Base-by-base conservation (phyloP, 2,113 vertebrate species). In the Hiodon tergisus region DNA sequence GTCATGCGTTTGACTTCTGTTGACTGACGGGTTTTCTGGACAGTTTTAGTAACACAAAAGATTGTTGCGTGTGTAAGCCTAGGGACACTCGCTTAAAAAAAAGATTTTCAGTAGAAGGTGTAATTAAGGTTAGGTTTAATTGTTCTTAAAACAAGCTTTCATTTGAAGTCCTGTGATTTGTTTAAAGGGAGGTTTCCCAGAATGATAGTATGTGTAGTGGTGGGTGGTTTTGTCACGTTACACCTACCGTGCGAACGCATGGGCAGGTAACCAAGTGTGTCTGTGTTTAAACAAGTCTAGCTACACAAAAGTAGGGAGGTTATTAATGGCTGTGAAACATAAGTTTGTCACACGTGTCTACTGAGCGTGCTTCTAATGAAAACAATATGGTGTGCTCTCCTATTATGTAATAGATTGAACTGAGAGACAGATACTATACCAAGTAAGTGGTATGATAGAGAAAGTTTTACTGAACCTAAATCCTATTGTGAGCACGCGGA, bases 281-380 rank as follows among this genome's bases (percentile, higher is more conserved):
- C 86, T 77, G 16, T 80, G 85, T 86, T 83, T 71, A 62, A 79
- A 73, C 84, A 78, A 77, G 86, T 82, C 76, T 69, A 72, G 50
- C 54, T 75, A 48, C 55, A 53, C 11, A 13, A 58, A 70, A 62
- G 61, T 61, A 31, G 4, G 57, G 46, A 46, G 48, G 50, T 53
- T 70, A 62, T 69, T 53, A 67, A 68, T 68, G 11, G 13, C n/a
- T 55, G 58, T 31, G 31, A 31, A 31, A 31, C 31, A 31, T 31
- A 31, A 31, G 31, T 31, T 31, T 31, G 31, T 31, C 31, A 31
- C 69, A 74, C 75, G 75, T 53, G 73, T 59, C 8, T 52, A 51
- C 16, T 73, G 67, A 60, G 57, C 48, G 46, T 31, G 52, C 53
- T 14, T 51, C 66, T 31, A 31, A 31, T 31, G 31, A 31, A 31